Percentiles rank a stretch among this genome's conserved stretches.
Evolutionary conservation across 1,140 invertebrate genomes (phyloP).

Genomic region (Ganaspis sp.): DNA sequence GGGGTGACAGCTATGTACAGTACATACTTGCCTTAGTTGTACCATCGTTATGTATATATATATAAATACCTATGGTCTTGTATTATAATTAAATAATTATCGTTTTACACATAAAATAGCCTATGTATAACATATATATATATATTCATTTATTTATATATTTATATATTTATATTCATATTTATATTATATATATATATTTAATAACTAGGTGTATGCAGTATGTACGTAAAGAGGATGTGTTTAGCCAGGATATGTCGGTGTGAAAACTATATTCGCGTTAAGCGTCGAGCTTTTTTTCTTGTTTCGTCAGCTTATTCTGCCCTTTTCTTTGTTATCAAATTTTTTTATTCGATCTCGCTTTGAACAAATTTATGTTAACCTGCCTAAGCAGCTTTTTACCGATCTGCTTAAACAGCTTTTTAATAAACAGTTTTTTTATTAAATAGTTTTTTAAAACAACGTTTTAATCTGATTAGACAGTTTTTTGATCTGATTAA

Average conservation of each 20-base stretch:
- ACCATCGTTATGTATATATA: constrained; percentile 67
- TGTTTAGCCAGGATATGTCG: constrained; percentile 75
- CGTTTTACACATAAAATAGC: constrained; percentile 73
- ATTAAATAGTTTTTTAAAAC: no score
- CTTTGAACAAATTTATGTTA: no score
- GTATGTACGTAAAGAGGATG: constrained; percentile 73
- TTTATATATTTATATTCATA: constrained; percentile 56
- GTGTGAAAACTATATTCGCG: constrained; percentile 72
- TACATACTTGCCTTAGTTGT: constrained; percentile 75
- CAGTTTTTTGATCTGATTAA: no score
- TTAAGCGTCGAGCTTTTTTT: constrained; percentile 65
- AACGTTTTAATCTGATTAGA: no score
- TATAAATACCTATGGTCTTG: constrained; percentile 69
- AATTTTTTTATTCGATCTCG: constrained; percentile 54
- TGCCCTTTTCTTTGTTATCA: constrained; percentile 46
- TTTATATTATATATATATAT: constrained; percentile 54
- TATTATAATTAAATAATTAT: constrained; percentile 68
- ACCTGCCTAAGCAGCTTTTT: no score
- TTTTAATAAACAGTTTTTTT: constrained; percentile 65
- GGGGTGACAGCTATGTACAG: constrained; percentile 74
- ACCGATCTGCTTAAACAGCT: no score
- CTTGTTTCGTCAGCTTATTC: constrained; percentile 52
- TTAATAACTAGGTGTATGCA: constrained; percentile 64
- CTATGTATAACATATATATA: constrained; percentile 62
- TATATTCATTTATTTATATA: constrained; percentile 43